Evolutionary conservation across 2,113 vertebrate genomes (phyloP).

Genomic region (Hemichromis elongatus): DNA sequence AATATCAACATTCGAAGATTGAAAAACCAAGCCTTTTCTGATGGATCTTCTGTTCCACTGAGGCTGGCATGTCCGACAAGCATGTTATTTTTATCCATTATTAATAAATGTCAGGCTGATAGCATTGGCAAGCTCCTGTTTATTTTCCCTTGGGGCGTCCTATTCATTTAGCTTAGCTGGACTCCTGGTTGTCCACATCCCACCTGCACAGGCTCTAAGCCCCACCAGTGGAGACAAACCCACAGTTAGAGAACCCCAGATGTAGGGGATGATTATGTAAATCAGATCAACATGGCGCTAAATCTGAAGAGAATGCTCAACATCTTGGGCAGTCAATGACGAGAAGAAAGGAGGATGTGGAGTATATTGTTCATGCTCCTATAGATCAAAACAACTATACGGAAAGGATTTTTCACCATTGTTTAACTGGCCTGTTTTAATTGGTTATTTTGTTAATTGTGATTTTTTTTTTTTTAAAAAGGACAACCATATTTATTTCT

Average conservation of each 20-base stretch:
- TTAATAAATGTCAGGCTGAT: background rate
- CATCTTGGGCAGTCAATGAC: background rate
- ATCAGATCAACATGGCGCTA: rapidly evolving
- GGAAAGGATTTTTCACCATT: background rate
- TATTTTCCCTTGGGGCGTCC: background rate
- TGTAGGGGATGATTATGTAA: background rate
- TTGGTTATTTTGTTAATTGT: too few species aligned
- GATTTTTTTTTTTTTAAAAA: too few species aligned
- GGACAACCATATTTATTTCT: background rate
- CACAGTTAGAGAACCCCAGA: background rate
- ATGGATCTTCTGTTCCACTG: background rate
- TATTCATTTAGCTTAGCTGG: background rate
- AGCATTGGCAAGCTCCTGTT: background rate
- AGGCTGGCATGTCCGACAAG: rapidly evolving
- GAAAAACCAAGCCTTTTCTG: rapidly evolving
- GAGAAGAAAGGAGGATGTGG: background rate
- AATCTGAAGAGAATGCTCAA: background rate
- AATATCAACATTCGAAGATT: background rate
- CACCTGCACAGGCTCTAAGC: background rate
- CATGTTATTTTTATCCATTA: background rate
- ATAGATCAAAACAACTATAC: background rate
- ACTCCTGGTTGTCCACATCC: background rate
- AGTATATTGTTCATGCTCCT: background rate
- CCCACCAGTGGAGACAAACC: background rate
- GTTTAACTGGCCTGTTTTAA: background rate